Evolutionary conservation across 2,797 vertebrate genomes (phyloP), one percentile per base, ranked within the genome.

Genomic region (Xenops minutus): DNA sequence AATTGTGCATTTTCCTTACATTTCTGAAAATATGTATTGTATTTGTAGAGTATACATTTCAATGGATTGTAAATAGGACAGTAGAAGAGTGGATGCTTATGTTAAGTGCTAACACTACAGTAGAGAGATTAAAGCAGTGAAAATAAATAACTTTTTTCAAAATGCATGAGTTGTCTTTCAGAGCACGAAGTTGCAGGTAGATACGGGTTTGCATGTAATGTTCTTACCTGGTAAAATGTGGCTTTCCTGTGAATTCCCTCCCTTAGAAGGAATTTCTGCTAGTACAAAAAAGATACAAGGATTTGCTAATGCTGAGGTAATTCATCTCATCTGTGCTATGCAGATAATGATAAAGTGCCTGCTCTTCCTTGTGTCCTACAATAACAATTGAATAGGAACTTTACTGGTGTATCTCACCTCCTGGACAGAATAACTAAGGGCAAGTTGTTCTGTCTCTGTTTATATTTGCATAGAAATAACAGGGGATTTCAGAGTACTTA

Each of bases 21-120:
- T 98, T 98, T 98, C 98, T 98, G 95, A 98, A 97, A 96, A 93
- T 97, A 96, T 98, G 98, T 98, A 97, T 98, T 98, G 98, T 98
- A 97, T 98, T 98, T 98, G 98, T 99, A 98, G 98, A 98, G 97
- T 92, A 98, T 98, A 98, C 98, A 98, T 88, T 90, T 93, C 92
- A 97, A 27, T 94, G 92, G 94, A 85, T 71, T 98, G 98, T 98
- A 98, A 97, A 98, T 98, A 98, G 96, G 63, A 96, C 49, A 91
- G 93, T 97, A 97, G 97, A 94, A 94, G 94, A 96, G 93, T 96
- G 89, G 87, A 97, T 97, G 89, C 93, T 97, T 97, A 95, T 93
- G 97, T 97, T 97, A 87, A 96, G 86, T 97, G 96, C 96, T 98
- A 98, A 98, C 96, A 97, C 98, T 98, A 97, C 97, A 96, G 88